These are phyloP conservation scores for Corythornis vintsioides DNA, from an alignment of 2,113 vertebrate genomes.

Conservation along the genomic window DNA sequence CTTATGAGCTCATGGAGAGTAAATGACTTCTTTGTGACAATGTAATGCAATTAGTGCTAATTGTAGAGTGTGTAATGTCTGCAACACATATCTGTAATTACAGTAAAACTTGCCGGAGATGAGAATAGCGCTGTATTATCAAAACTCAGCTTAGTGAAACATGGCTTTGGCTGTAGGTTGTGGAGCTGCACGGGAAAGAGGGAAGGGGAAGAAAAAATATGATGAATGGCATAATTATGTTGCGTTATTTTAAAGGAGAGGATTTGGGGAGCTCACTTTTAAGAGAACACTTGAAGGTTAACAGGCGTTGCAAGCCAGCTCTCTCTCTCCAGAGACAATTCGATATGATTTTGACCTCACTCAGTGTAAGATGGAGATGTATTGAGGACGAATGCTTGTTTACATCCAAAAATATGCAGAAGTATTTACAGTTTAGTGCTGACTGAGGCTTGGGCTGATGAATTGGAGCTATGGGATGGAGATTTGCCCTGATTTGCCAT, in stretches of 20 bases:
- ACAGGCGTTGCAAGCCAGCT: not conserved
- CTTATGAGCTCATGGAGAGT: constrained; percentile 49
- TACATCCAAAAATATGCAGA: not conserved
- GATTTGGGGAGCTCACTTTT: not conserved
- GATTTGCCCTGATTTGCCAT: not conserved
- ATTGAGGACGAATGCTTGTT: not conserved
- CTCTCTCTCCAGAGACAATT: not conserved
- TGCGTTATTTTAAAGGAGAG: constrained; percentile 20
- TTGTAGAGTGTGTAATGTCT: constrained; percentile 57
- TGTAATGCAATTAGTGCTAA: constrained; percentile 66
- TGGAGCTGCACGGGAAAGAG: not conserved
- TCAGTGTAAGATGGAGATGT: not conserved
- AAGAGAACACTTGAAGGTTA: constrained; percentile 31
- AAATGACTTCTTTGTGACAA: constrained; percentile 69
- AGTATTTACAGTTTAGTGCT: not conserved
- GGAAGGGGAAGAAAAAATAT: not conserved
- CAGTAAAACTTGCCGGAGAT: constrained; percentile 42
- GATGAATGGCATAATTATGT: constrained; percentile 29
- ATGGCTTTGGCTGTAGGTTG: constrained; percentile 17
- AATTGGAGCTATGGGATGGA: not conserved
- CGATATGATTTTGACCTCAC: not conserved
- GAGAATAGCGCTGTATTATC: constrained; percentile 36
- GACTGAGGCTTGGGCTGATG: not conserved
- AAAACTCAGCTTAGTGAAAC: constrained; percentile 33
- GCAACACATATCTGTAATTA: constrained; percentile 66